Percentiles rank a stretch among this genome's conserved stretches.
phyloP scores from a whole-genome alignment of 2,888 invertebrate genomes.

The Xanthorhoe spadicearia region DNA sequence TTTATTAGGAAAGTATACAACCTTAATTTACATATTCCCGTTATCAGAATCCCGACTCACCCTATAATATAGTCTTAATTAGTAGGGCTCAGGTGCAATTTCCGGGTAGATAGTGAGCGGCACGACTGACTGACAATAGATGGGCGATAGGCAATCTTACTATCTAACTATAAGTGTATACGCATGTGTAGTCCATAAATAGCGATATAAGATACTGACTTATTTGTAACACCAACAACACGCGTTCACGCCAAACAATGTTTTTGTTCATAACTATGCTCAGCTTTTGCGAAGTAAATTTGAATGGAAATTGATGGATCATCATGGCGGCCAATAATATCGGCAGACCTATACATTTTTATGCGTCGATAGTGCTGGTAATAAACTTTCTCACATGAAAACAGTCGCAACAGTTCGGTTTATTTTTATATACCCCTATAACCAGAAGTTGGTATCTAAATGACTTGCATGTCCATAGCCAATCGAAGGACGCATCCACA shows the following conservation, averaged over 20 bases:
- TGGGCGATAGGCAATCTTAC: conserved; percentile 31
- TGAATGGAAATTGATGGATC: not conserved
- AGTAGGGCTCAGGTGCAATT: conserved; percentile 38
- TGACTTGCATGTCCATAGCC: conserved; percentile 37
- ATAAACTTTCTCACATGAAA: conserved; percentile 22
- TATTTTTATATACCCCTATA: conserved; percentile 24
- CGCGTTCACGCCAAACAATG: too few species aligned
- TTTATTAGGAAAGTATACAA: conserved; percentile 12
- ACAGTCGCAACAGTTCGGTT: conserved; percentile 22
- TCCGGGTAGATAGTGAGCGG: conserved; percentile 40
- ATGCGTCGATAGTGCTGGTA: conserved; percentile 5
- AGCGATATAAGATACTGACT: not conserved
- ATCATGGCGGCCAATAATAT: conserved; percentile 1
- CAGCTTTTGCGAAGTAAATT: not conserved
- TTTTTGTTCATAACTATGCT: not conserved
- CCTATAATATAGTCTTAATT: conserved; percentile 36
- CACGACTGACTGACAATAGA: conserved; percentile 36
- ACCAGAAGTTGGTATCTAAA: conserved; percentile 18
- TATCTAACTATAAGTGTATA: conserved; percentile 11
- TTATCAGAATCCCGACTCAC: conserved; percentile 21
- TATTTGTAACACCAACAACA: not conserved
- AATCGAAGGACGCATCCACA: conserved; percentile 38
- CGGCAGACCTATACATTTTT: conserved; percentile 8
- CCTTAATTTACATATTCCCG: conserved; percentile 17
- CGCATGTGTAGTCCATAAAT: not conserved